Conservation (phyloP, 1,140 invertebrate genomes). For the Chrysomallon squamiferum region DNA sequence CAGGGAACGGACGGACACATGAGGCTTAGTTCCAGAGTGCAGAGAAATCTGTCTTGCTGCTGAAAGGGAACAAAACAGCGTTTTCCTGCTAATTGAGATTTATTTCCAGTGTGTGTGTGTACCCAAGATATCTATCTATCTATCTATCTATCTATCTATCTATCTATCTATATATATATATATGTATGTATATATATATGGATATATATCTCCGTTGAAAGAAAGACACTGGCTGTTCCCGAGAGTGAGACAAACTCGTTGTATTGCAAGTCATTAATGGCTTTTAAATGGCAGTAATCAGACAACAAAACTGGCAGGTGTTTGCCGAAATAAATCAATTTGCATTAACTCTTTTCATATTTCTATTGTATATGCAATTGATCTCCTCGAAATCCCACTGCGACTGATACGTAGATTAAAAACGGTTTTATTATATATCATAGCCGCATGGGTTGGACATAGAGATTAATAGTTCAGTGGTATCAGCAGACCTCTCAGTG, state of each 20-base stretch:
- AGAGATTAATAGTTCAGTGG: too few species aligned
- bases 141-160: too few species aligned
- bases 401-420: slow-evolving; percentile 11
- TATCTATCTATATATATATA: too few species aligned
- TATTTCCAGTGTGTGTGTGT: too few species aligned
- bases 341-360: slow-evolving; percentile 4
- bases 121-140: too few species aligned
- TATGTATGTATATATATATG: too few species aligned
- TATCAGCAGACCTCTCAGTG: too few species aligned
- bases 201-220: slow-evolving; percentile 1
- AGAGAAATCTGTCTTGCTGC: too few species aligned
- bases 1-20: too few species aligned
- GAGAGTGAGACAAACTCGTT: not conserved
- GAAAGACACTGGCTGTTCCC: not conserved
- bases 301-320: slow-evolving; percentile 4
- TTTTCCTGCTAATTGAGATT: slow-evolving; percentile 4
- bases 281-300: slow-evolving; percentile 1
- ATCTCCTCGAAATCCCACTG: not conserved
- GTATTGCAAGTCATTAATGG: not conserved
- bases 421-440: too few species aligned
- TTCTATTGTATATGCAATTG: slow-evolving; percentile 2
- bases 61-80: not conserved
- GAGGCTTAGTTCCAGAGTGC: too few species aligned
- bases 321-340: slow-evolving; percentile 14
- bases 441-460: too few species aligned